These are phyloP conservation scores for Myathropa florea DNA, from an alignment of 2,888 invertebrate species.

Conservation along the genomic window DNA sequence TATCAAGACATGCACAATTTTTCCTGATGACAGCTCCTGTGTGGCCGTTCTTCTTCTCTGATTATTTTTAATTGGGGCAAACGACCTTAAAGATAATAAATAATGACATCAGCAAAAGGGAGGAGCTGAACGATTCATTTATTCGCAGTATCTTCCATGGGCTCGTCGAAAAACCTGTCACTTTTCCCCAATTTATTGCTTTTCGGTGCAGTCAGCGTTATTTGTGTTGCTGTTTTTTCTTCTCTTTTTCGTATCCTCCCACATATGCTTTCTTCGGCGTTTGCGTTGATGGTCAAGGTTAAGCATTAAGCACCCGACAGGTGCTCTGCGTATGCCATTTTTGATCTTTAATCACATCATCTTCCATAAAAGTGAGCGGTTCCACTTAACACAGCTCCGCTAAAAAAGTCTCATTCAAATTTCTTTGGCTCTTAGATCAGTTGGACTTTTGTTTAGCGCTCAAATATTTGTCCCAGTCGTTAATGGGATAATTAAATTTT, in stretches of 20 bases:
- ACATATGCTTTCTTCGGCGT: background rate
- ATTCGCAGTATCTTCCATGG: too few relatives aligned
- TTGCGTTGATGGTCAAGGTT: background rate
- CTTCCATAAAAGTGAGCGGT: constrained; percentile 3
- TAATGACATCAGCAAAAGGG: too few relatives aligned
- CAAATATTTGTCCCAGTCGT: background rate
- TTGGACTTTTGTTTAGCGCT: constrained; percentile 2
- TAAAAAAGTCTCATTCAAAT: constrained; percentile 28
- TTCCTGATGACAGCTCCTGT: too few relatives aligned
- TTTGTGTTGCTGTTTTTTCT: too few relatives aligned
- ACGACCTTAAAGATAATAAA: too few relatives aligned
- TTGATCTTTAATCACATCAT: constrained; percentile 11
- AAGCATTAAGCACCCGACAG: background rate
- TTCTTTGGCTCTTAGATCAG: constrained; percentile 4
- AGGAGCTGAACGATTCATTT: too few relatives aligned
- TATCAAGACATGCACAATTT: too few relatives aligned
- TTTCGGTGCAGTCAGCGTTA: too few relatives aligned
- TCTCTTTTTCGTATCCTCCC: background rate
- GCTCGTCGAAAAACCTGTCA: too few relatives aligned
- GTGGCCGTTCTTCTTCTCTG: too few relatives aligned
- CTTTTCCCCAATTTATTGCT: too few relatives aligned
- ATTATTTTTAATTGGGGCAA: too few relatives aligned
- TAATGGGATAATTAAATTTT: background rate
- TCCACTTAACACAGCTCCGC: constrained; percentile 7
- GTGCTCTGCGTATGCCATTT: background rate